Percentiles rank a stretch among this genome's conserved stretches.
Conservation (phyloP, 2,888 invertebrate genomes). For the Congeria kusceri region DNA sequence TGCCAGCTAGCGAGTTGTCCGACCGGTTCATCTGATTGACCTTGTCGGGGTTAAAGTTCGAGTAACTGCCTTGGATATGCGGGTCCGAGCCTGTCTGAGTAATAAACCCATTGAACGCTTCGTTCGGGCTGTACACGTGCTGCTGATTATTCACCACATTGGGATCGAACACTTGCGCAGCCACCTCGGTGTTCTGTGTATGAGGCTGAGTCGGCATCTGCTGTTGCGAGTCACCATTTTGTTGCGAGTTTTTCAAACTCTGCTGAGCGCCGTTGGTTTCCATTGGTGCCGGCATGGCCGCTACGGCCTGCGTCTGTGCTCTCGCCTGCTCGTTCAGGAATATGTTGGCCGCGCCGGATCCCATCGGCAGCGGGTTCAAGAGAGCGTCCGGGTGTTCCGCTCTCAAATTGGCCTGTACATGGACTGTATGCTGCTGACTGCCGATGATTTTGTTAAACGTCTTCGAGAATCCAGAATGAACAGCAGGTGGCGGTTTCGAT, state of each 20-base stretch:
- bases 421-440: background rate
- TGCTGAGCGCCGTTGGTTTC: too few relatives aligned
- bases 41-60: slow-evolving; percentile 35
- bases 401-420: background rate
- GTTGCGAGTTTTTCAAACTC: too few relatives aligned
- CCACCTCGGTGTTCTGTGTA: too few relatives aligned
- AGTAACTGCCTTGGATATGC: background rate
- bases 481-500: too few relatives aligned
- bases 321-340: slow-evolving; percentile 11
- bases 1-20: background rate
- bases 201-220: too few relatives aligned
- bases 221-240: too few relatives aligned
- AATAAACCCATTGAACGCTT: slow-evolving; percentile 22
- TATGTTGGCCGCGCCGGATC: background rate
- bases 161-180: slow-evolving; percentile 26
- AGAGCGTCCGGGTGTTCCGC: background rate
- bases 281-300: background rate
- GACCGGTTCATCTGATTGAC: slow-evolving; percentile 31
- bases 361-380: background rate
- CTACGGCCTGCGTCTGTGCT: too few relatives aligned
- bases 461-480: background rate
- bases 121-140: slow-evolving; percentile 26
- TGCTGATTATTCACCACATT: slow-evolving; percentile 23
- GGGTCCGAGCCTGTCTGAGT: slow-evolving; percentile 53
- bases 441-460: slow-evolving; percentile 5